These are phyloP conservation scores for Hemibagrus guttatus DNA, from an alignment of 2,797 vertebrate species.

Conservation along the genomic window DNA sequence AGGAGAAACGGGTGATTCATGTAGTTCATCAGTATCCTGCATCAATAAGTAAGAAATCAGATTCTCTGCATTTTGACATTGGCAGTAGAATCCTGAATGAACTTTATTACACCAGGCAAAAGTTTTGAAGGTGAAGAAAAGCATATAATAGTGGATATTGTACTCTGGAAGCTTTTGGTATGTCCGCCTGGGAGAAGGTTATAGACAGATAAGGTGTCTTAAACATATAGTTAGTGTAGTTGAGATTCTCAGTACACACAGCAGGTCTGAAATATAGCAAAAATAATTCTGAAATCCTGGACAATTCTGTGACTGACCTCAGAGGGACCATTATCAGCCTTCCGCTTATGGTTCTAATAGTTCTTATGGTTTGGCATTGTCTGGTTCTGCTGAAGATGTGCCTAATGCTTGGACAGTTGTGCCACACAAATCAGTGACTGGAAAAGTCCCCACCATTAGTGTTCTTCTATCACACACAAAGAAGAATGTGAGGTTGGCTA, in stretches of 20 bases:
- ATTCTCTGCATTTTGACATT: background rate
- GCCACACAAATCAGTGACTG: background rate
- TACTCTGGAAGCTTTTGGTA: background rate
- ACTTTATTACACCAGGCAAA: background rate
- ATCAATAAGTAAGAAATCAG: no score
- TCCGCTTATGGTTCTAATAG: background rate
- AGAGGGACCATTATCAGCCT: background rate
- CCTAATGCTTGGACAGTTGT: background rate
- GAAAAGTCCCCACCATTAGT: background rate
- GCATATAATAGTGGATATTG: background rate
- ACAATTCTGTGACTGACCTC: background rate
- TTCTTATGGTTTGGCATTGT: background rate
- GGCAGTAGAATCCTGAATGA: background rate
- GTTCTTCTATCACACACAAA: background rate
- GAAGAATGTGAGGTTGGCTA: background rate
- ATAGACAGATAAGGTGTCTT: background rate
- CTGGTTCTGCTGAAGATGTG: background rate
- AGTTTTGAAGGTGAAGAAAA: background rate
- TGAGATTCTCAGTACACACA: background rate
- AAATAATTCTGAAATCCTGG: background rate
- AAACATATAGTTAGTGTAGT: background rate
- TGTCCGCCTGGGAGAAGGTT: background rate
- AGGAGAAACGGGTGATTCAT: background rate
- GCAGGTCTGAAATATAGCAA: background rate
- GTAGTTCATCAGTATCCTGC: background rate